These are phyloP conservation scores for Osedax fenrisi DNA, from an alignment of 2,888 invertebrate genomes.

Conservation along the genomic window DNA sequence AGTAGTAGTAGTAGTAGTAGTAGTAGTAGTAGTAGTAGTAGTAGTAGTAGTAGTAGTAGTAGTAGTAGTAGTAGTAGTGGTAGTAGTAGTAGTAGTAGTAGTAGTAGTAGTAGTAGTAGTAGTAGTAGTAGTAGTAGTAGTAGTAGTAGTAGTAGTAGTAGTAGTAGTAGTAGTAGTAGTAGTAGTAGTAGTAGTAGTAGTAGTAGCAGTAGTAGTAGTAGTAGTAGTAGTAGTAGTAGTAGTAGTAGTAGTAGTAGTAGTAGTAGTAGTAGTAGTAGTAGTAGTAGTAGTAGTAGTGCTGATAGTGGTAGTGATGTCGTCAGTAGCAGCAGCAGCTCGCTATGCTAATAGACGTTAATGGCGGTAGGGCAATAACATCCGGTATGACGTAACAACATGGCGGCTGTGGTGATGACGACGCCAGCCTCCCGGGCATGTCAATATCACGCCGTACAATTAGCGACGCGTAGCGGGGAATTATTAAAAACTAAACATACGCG, in stretches of 20 bases:
- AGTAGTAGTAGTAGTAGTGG: neutral
- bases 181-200: neutral
- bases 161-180: neutral
- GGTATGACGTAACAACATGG: neutral
- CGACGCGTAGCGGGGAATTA: too few relatives aligned
- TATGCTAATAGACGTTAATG: neutral
- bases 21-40: neutral
- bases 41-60: slow-evolving; percentile 2
- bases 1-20: neutral
- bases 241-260: neutral
- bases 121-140: neutral
- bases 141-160: neutral
- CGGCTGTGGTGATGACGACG: neutral
- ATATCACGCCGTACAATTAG: too few relatives aligned
- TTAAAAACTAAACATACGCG: too few relatives aligned
- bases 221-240: neutral
- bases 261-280: neutral
- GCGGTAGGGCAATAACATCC: neutral
- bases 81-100: neutral
- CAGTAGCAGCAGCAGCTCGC: neutral
- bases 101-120: neutral
- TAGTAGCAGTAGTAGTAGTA: neutral
- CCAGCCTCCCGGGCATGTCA: neutral
- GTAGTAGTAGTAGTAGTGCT: neutral
- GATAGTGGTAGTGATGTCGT: neutral